Conservation (phyloP, 2,797 vertebrate genomes). For the Gadopsis bispinosus region DNA sequence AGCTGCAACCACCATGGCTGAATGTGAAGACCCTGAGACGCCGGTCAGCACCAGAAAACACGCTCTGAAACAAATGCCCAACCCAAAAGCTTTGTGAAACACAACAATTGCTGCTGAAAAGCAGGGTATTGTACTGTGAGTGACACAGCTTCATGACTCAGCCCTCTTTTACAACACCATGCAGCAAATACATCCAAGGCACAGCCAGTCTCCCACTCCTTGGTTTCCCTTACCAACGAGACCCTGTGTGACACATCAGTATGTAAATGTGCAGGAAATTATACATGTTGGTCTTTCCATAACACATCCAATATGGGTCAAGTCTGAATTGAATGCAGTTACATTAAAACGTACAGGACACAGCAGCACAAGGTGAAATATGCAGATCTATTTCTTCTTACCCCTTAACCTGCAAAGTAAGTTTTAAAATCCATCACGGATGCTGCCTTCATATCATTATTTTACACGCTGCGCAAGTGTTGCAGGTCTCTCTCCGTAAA, state of each 20-base stretch:
- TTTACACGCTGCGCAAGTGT: too few relatives aligned
- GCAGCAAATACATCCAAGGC: background rate
- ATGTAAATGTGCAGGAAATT: background rate
- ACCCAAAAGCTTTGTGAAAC: constrained; percentile 13
- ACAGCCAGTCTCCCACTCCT: background rate
- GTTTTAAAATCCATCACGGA: background rate
- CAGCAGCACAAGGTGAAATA: background rate
- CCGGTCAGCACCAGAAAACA: background rate
- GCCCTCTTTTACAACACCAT: background rate
- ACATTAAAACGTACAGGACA: background rate
- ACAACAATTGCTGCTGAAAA: background rate
- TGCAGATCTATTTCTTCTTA: too few relatives aligned
- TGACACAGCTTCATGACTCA: background rate
- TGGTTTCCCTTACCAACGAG: background rate
- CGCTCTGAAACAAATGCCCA: constrained; percentile 6
- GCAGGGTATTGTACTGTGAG: background rate
- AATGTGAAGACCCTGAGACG: background rate
- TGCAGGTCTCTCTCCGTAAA: background rate
- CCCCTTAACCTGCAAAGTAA: too few relatives aligned
- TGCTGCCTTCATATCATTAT: background rate
- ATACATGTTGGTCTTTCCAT: background rate
- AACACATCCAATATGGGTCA: background rate
- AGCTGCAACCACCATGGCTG: background rate
- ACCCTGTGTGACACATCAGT: background rate
- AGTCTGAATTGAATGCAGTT: background rate